Evolutionary conservation across 2,888 invertebrate genomes (phyloP).

Genomic region (Perithous albicinctus): DNA sequence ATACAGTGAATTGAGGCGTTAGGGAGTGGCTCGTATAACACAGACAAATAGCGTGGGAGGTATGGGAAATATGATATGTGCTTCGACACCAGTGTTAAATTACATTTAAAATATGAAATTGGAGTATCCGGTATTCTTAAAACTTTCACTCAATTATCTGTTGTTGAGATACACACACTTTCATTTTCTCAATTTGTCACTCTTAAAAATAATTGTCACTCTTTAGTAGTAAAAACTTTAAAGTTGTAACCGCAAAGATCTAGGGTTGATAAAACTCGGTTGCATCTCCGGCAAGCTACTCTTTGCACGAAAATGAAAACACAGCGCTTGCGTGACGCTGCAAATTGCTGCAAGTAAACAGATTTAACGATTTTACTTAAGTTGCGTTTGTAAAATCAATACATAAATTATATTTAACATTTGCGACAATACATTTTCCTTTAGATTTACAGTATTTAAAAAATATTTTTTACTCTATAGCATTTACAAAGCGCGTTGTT

Average conservation of each 20-base stretch:
- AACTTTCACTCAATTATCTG: no score
- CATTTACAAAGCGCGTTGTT: background rate
- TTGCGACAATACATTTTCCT: no score
- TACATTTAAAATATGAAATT: conserved; percentile 34
- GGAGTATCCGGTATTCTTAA: background rate
- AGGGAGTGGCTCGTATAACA: conserved; percentile 19
- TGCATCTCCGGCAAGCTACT: background rate
- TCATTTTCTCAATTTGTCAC: background rate
- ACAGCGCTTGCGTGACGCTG: background rate
- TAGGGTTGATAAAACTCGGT: background rate
- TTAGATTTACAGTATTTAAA: background rate
- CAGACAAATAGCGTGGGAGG: conserved; percentile 3
- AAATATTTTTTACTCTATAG: background rate
- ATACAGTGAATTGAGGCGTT: conserved; percentile 1
- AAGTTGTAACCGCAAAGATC: background rate
- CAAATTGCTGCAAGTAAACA: background rate
- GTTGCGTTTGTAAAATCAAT: no score
- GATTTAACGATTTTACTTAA: background rate
- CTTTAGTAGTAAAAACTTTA: background rate
- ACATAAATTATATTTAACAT: no score
- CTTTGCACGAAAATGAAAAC: background rate
- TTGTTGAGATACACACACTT: no score
- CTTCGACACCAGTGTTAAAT: conserved; percentile 18
- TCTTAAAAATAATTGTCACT: background rate
- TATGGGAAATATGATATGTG: conserved; percentile 32